Percentiles rank a stretch among this genome's conserved stretches.
phyloP scores from a whole-genome alignment of 2,888 invertebrate genomes.

The Ctenicera cuprea region DNA sequence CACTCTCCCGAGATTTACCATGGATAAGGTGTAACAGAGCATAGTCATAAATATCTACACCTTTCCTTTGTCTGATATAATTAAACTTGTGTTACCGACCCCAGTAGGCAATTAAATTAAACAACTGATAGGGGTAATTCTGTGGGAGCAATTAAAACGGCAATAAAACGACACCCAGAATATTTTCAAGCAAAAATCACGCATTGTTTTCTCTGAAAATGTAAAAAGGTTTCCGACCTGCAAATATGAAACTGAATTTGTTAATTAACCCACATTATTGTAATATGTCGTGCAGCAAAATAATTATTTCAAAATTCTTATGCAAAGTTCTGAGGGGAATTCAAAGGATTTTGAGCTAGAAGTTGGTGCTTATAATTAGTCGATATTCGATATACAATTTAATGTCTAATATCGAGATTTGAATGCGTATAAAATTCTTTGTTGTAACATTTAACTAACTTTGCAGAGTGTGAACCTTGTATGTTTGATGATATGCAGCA shows the following conservation, averaged over 20 bases:
- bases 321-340: no score
- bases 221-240: background rate
- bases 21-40: conserved; percentile 30
- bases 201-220: conserved; percentile 1
- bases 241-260: no score
- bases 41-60: conserved; percentile 30
- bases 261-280: no score
- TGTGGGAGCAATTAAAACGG: conserved; percentile 31
- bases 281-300: no score
- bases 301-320: no score
- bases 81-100: conserved; percentile 30
- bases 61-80: conserved; percentile 32
- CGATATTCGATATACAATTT: background rate
- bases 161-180: conserved; percentile 21
- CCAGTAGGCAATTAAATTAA: conserved; percentile 36
- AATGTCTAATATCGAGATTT: no score
- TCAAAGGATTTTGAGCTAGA: no score
- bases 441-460: conserved; percentile 1
- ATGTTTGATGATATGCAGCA: background rate
- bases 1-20: background rate
- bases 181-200: conserved; percentile 19
- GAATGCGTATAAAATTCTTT: background rate
- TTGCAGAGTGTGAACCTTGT: background rate
- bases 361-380: background rate
- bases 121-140: conserved; percentile 37